Base-by-base conservation (phyloP, 2,797 vertebrate genomes). In the Gadopsis bispinosus region DNA sequence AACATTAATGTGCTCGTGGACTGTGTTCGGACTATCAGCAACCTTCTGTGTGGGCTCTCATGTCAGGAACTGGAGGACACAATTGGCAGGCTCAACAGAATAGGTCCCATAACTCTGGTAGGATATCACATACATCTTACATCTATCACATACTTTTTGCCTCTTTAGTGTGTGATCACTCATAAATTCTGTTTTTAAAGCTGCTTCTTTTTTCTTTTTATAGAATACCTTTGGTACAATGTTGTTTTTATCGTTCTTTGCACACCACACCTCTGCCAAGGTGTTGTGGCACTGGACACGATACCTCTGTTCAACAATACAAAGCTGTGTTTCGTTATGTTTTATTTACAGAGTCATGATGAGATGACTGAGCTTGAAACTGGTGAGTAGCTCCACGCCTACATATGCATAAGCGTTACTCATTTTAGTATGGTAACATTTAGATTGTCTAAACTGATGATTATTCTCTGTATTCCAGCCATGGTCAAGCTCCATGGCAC, bases 31-130 rank as follows among this genome's bases (percentile, higher is more conserved):
- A 77, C 78, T 58, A 85, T 96, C 80, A 90, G 84, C 73, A 91
- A 63, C 16, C 93, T 95, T 3, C 88, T 96, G 83, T 92, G 76
- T 67, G 93, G 91, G 5, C 7, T 95, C 20, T 85, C 94, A 0
- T 89, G 87, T 48, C 59, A 48, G 39, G 91, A 93, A 53, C 13
- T 96, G 69, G 94, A 95, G 60, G 91, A 95, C 1, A 77, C 89
- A 29, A 88, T 94, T 0, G 91, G 91, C 22, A 48, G 66, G 2
- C 87, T 96, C 51, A 94, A 91, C 75, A 86, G 91, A 69, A 69
- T 90, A 71, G 83, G 37, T 13, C 82, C 88, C 14, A 35, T 55
- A 0, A 14, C 65, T 50, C 62, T 90, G 94, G 95, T 96, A 90
- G 50, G 80, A 45, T 5, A 10, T 67, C 14, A 11, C 29, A 29